Percentiles rank a stretch among this genome's conserved stretches.
Evolutionary conservation across 1,140 invertebrate genomes (phyloP).

Genomic region (Drosophila athabasca): DNA sequence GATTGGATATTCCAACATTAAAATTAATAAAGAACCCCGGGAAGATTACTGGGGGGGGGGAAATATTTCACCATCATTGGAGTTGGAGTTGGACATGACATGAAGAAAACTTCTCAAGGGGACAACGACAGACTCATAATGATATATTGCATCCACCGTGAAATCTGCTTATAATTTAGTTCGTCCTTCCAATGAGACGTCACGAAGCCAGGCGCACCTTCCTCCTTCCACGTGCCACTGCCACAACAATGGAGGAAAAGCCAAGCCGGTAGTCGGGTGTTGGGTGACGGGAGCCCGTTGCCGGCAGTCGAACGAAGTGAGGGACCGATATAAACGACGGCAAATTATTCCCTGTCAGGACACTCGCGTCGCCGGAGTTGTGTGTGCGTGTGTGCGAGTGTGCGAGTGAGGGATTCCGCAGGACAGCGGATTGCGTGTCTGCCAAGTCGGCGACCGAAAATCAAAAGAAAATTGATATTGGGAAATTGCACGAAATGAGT

Average conservation of each 20-base stretch:
- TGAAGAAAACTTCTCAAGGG: no score
- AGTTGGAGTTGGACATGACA: background rate
- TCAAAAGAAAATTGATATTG: slow-evolving; percentile 74
- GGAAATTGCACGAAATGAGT: slow-evolving; percentile 79
- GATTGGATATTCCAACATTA: slow-evolving; percentile 11
- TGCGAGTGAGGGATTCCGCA: slow-evolving; percentile 48
- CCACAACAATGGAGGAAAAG: slow-evolving; percentile 33
- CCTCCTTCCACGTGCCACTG: slow-evolving; percentile 37
- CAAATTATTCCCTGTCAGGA: slow-evolving; percentile 67
- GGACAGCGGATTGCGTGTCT: slow-evolving; percentile 55
- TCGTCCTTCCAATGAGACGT: slow-evolving; percentile 36
- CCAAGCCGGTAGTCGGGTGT: slow-evolving; percentile 3
- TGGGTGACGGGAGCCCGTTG: background rate
- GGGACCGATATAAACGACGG: slow-evolving; percentile 55
- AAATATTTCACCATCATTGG: background rate
- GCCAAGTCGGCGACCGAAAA: slow-evolving; percentile 42
- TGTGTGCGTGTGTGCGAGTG: slow-evolving; percentile 10
- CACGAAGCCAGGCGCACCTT: slow-evolving; percentile 26
- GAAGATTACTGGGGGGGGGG: no score
- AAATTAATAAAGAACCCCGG: slow-evolving; percentile 4
- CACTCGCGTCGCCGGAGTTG: slow-evolving; percentile 15
- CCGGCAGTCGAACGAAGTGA: slow-evolving; percentile 3
- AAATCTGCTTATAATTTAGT: slow-evolving; percentile 29
- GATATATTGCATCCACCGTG: background rate
- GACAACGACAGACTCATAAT: background rate